phyloP scores from a whole-genome alignment of 2,888 invertebrate genomes.

The Ditula angustiorana region DNA sequence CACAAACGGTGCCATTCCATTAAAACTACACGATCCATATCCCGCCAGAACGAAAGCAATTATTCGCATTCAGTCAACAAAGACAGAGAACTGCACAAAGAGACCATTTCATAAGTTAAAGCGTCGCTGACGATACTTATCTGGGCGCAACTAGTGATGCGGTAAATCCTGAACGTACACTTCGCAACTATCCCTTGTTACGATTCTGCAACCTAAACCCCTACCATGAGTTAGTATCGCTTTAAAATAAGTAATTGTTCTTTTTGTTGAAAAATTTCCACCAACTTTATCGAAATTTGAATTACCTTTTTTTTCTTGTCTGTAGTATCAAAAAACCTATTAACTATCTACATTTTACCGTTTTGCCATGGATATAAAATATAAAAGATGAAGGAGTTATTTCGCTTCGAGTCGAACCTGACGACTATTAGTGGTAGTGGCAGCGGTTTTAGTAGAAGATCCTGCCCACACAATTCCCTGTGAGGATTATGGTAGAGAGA shows the following conservation, averaged over 20 bases:
- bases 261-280: neutral
- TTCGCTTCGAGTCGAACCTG: constrained; percentile 37
- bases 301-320: neutral
- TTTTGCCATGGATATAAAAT: neutral
- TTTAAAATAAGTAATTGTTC: no score
- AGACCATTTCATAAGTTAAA: constrained; percentile 78
- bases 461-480: constrained; percentile 79
- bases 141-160: constrained; percentile 78
- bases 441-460: constrained; percentile 63
- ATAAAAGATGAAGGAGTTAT: neutral
- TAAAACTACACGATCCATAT: constrained; percentile 73
- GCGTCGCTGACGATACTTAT: constrained; percentile 74
- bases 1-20: constrained; percentile 72
- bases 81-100: constrained; percentile 68
- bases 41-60: constrained; percentile 71
- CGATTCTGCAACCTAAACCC: constrained; percentile 53
- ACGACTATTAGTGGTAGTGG: constrained; percentile 51
- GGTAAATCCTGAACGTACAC: constrained; percentile 75
- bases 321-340: neutral
- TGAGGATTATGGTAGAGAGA: constrained; percentile 77
- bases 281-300: neutral
- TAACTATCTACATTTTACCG: neutral
- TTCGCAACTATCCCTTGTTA: constrained; percentile 69
- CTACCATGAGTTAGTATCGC: constrained; percentile 12
- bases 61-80: constrained; percentile 75